Percentiles rank a stretch among this genome's conserved stretches.
phyloP scores from a whole-genome alignment of 2,113 vertebrate genomes.

The Sceloporus undulatus region DNA sequence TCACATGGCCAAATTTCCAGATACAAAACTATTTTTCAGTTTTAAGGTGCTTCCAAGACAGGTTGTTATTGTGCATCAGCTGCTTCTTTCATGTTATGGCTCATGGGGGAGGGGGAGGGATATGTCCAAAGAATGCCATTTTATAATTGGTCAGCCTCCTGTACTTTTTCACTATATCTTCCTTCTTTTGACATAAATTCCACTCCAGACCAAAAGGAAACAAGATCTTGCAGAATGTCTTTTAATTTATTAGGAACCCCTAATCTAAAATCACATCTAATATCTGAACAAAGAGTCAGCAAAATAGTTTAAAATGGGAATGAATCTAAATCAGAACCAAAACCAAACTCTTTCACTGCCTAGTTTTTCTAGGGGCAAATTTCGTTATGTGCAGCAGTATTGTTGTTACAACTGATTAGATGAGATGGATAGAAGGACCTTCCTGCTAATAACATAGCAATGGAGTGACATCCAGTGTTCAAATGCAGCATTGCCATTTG shows the following conservation, averaged over 20 bases:
- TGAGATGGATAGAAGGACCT: neutral
- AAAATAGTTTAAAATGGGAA: neutral
- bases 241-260: too few species aligned
- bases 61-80: too few species aligned
- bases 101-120: too few species aligned
- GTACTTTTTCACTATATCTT: too few species aligned
- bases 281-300: neutral
- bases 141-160: too few species aligned
- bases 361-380: neutral
- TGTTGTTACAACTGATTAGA: neutral
- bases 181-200: too few species aligned
- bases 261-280: too few species aligned
- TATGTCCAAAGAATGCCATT: too few species aligned
- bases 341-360: neutral
- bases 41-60: too few species aligned
- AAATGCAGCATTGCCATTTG: neutral
- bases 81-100: too few species aligned
- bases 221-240: too few species aligned
- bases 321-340: neutral
- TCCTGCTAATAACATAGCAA: constrained; percentile 45
- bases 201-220: too few species aligned
- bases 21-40: neutral
- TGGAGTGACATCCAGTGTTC: constrained; percentile 78
- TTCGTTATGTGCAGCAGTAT: neutral
- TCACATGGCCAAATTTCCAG: neutral